A percentile compares a stretch with the other conserved stretches of the same genome.
phyloP scores from a whole-genome alignment of 2,113 vertebrate genomes.

The Clinocottus analis region DNA sequence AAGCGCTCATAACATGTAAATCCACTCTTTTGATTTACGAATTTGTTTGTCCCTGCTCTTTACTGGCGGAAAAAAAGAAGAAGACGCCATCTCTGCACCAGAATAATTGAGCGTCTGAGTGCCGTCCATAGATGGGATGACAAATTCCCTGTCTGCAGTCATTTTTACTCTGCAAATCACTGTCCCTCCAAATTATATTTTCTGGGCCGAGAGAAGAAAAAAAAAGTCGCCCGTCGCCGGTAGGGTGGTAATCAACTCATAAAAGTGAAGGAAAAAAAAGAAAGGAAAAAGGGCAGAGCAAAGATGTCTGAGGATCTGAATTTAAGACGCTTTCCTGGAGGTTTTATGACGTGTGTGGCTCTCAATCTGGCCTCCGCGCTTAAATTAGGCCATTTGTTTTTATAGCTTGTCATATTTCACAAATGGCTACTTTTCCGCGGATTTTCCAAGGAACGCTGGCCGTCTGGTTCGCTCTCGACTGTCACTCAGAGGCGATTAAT shows the following conservation, averaged over 20 bases:
- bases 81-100: constrained; percentile 21
- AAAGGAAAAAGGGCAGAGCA: not conserved
- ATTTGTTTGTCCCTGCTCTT: constrained; percentile 49
- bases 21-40: constrained; percentile 48
- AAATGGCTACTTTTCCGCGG: constrained; percentile 33
- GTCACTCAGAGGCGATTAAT: constrained; percentile 64
- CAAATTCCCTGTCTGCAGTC: constrained; percentile 59
- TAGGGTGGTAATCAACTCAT: constrained; percentile 21
- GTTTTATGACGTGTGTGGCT: constrained; percentile 41
- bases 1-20: constrained; percentile 49
- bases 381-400: constrained; percentile 64
- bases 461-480: constrained; percentile 52
- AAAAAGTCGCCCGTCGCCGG: not conserved
- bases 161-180: constrained; percentile 60
- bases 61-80: constrained; percentile 33
- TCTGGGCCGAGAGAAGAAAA: constrained; percentile 3
- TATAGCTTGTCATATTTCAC: constrained; percentile 55
- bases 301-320: constrained; percentile 41
- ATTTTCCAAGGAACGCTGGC: constrained; percentile 26
- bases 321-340: constrained; percentile 35
- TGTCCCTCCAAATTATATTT: constrained; percentile 56
- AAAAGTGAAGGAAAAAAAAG: constrained; percentile 5
- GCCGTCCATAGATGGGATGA: constrained; percentile 52
- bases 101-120: constrained; percentile 56
- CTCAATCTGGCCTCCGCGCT: constrained; percentile 41